These are phyloP conservation scores for Drosophila leontia DNA, from an alignment of 1,140 invertebrate species.

Conservation along the genomic window DNA sequence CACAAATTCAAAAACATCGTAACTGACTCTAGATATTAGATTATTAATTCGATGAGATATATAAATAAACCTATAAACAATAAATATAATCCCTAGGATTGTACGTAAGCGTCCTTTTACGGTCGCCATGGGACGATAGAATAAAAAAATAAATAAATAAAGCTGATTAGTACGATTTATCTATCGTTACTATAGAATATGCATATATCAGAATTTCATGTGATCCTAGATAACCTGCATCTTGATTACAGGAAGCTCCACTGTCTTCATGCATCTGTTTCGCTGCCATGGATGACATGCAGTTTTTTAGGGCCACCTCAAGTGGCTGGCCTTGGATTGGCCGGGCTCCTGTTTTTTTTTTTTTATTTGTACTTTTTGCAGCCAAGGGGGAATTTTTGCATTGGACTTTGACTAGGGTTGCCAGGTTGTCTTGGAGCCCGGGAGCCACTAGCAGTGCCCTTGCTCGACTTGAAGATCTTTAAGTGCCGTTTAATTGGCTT, in stretches of 20 bases:
- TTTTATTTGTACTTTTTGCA: slow-evolving; percentile 4
- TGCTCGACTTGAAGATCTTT: slow-evolving; percentile 35
- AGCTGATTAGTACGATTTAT: not conserved
- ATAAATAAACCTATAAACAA: no score
- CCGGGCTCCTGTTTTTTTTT: slow-evolving; percentile 32
- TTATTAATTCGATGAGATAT: no score
- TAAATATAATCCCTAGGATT: no score
- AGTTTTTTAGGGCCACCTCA: slow-evolving; percentile 70
- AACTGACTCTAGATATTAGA: not conserved
- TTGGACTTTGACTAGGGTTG: slow-evolving; percentile 26
- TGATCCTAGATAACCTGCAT: not conserved
- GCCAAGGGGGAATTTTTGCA: slow-evolving; percentile 27
- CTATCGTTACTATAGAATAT: not conserved
- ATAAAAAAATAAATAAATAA: not conserved
- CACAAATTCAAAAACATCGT: not conserved
- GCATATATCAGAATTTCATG: rapidly evolving
- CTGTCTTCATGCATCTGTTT: slow-evolving; percentile 43
- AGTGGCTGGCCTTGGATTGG: slow-evolving; percentile 69
- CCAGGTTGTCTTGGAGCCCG: slow-evolving; percentile 2
- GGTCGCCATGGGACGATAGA: not conserved
- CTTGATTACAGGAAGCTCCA: not conserved
- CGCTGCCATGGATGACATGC: slow-evolving; percentile 62
- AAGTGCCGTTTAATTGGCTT: slow-evolving; percentile 59
- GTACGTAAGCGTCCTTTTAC: not conserved
- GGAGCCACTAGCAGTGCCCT: slow-evolving; percentile 37